Evolutionary conservation across 2,888 invertebrate species (phyloP), one percentile per base, ranked within the genome.

Genomic region (Monopis laevigella): DNA sequence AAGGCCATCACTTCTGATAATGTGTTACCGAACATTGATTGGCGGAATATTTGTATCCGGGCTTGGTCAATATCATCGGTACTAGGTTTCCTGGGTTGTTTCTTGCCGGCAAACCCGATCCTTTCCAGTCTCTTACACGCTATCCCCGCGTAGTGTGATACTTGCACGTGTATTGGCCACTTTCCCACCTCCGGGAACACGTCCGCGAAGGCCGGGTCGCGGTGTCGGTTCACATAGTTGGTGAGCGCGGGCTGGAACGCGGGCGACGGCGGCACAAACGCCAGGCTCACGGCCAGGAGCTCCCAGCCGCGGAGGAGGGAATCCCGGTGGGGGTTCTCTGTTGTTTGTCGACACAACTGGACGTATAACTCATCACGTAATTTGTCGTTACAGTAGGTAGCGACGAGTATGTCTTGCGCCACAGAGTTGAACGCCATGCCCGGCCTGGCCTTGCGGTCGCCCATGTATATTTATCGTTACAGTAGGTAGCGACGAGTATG

Each of bases 11-110:
- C 92, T 68, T 98, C 98, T 8, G 91, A 86, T 35, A 98, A 74
- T 0, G 93, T 93, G 60, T 95, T 96, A 11, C 96, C 96, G 75
- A 98, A 98, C 90, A 97, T 94, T 46, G 96, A 96, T 27, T 96
- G 95, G 46, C 95, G 88, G 84, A 97, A 94, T 54, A 98, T 97
- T 84, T 98, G 96, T 62, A 93, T 89, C 92, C 94, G 87, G 18
- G 96, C 93, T 64, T 96, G 93, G 63, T 96, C 95, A 42, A 97
- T 92, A 62, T 97, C 96, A 59, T 96, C 96, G 11, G 90, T 83
- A 11, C 92, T 90, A 2, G 97, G 96, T 65, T 95, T 93, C 50
- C 92, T 84, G 0, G 95, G 89, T 44, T 92, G 89, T 49, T 90
- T 85, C 61, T 93, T 93, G n/a, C 95, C 95, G 45, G 91, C 90